These are phyloP conservation scores for Theodoxus fluviatilis DNA, from an alignment of 2,888 invertebrate genomes.

Conservation along the genomic window DNA sequence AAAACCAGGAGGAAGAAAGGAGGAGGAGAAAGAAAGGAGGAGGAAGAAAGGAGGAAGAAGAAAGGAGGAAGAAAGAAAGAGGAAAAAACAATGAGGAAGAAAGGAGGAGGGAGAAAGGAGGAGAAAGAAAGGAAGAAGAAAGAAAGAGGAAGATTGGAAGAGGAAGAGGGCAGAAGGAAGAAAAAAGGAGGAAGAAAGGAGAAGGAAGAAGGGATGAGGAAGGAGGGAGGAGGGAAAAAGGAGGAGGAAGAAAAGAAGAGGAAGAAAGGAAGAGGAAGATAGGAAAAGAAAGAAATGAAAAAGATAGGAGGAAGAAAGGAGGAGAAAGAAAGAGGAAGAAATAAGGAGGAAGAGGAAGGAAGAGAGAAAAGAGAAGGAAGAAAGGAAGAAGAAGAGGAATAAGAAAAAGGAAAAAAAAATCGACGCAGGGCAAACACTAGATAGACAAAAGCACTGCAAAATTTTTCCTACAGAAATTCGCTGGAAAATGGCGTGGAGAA, in stretches of 20 bases:
- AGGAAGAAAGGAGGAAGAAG: not conserved
- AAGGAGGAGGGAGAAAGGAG: not conserved
- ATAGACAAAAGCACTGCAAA: too few relatives aligned
- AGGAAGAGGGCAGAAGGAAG: not conserved
- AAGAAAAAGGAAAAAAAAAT: too few relatives aligned
- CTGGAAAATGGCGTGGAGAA: too few relatives aligned
- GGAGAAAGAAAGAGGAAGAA: too few relatives aligned
- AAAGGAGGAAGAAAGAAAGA: not conserved
- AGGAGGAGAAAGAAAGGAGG: not conserved
- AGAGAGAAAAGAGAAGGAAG: too few relatives aligned
- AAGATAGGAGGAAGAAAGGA: not conserved
- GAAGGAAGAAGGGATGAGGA: not conserved
- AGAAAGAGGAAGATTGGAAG: not conserved
- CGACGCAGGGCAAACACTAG: too few relatives aligned
- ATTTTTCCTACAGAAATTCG: too few relatives aligned
- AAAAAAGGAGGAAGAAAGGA: not conserved
- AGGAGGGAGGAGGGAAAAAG: constrained; percentile 8
- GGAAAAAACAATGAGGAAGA: not conserved
- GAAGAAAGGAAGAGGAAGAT: not conserved
- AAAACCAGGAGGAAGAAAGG: not conserved
- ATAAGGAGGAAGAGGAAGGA: too few relatives aligned
- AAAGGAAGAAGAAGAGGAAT: too few relatives aligned
- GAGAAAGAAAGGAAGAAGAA: not conserved
- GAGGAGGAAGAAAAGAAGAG: not conserved
- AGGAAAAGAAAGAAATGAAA: not conserved